Percentiles rank a stretch among this genome's conserved stretches.
Evolutionary conservation across 1,140 invertebrate genomes (phyloP).

Genomic region (Papilio xuthus): DNA sequence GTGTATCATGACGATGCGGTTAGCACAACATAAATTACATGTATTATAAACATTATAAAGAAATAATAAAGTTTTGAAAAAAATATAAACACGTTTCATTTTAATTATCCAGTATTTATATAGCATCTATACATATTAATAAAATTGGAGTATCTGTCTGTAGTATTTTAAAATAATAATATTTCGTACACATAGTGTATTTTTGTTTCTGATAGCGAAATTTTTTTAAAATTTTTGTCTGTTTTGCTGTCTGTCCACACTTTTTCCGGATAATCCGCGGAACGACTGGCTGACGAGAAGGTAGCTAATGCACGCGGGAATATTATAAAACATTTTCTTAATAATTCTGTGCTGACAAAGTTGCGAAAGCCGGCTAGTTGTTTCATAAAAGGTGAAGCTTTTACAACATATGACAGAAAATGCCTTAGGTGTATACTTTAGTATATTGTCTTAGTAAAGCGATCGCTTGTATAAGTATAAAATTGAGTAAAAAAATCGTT

Average conservation of each 20-base stretch:
- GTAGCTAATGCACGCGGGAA: background rate
- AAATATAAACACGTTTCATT: conserved; percentile 56
- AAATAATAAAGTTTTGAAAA: conserved; percentile 79
- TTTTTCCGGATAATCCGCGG: no score
- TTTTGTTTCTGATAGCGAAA: no score
- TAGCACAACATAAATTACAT: conserved; percentile 73
- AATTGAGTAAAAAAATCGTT: conserved; percentile 22
- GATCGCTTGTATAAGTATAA: background rate
- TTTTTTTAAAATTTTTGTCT: no score
- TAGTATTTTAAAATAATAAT: no score
- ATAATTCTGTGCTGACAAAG: no score
- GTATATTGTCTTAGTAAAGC: background rate
- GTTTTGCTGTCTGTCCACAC: no score
- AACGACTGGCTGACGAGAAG: no score
- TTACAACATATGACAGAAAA: background rate
- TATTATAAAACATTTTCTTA: background rate
- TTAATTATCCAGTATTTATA: no score
- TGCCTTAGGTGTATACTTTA: background rate
- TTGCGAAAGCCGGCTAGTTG: background rate
- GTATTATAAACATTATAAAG: conserved; percentile 79
- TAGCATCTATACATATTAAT: no score
- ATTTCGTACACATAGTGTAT: no score
- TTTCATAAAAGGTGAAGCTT: background rate
- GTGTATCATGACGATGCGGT: conserved; percentile 69
- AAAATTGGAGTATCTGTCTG: no score